Conservation (phyloP, 2,113 vertebrate genomes). For the Takifugu bimaculatus region DNA sequence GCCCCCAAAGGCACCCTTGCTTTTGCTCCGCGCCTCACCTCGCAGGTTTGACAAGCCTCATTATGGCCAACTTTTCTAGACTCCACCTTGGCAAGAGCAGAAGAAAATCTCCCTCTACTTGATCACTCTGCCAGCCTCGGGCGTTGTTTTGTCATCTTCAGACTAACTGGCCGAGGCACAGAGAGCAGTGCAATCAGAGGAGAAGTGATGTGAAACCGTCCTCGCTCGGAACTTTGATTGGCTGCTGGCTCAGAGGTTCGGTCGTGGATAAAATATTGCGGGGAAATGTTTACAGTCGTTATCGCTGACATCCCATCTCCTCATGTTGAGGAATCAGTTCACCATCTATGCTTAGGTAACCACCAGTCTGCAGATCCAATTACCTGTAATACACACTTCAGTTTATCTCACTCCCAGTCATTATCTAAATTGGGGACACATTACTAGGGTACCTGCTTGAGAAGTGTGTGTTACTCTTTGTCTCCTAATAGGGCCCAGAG, state of each 20-base stretch:
- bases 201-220: conserved; percentile 35
- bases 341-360: conserved; percentile 67
- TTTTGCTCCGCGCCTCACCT: conserved; percentile 40
- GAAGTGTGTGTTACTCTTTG: conserved; percentile 70
- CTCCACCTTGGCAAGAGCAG: conserved; percentile 38
- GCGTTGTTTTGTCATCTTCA: conserved; percentile 62
- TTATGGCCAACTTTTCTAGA: conserved; percentile 65
- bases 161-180: conserved; percentile 62
- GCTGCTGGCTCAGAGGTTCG: conserved; percentile 29
- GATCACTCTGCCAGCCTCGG: conserved; percentile 60
- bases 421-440: conserved; percentile 98
- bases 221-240: conserved; percentile 24
- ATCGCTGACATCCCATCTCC: conserved; percentile 58
- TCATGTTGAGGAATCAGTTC: conserved; percentile 27
- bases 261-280: conserved; percentile 19
- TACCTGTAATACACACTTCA: conserved; percentile 96
- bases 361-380: conserved; percentile 85
- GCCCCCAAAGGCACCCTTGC: conserved; percentile 41
- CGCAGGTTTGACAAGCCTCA: conserved; percentile 67
- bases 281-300: conserved; percentile 39
- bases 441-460: conserved; percentile 84
- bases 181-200: conserved; percentile 30
- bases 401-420: conserved; percentile 97
- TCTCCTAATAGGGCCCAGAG: conserved; percentile 89
- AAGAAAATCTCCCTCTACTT: conserved; percentile 52